Conservation (phyloP, 1,140 invertebrate genomes). For the Ylistrum balloti region DNA sequence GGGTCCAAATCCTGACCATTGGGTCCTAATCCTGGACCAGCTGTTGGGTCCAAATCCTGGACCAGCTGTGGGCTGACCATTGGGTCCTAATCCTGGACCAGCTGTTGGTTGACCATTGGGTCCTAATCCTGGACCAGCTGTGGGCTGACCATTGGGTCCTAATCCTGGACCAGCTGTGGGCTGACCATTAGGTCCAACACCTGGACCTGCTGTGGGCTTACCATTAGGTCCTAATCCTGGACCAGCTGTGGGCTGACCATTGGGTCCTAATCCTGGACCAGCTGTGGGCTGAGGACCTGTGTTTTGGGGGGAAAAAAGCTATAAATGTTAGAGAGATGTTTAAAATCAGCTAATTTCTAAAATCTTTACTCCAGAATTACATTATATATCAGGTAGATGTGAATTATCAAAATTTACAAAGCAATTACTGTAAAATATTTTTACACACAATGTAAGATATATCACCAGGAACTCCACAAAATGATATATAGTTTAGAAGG, state of each 20-base stretch:
- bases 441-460: no score
- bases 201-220: conserved; percentile 38
- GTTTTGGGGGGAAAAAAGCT: no score
- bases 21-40: no score
- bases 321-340: no score
- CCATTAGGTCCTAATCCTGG: not conserved
- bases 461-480: no score
- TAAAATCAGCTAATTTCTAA: no score
- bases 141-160: conserved; percentile 40
- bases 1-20: not conserved
- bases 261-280: not conserved
- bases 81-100: not conserved
- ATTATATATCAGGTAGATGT: no score
- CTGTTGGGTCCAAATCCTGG: no score
- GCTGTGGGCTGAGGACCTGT: conserved; percentile 41
- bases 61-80: conserved; percentile 45
- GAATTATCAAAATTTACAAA: no score
- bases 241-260: conserved; percentile 46
- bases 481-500: no score
- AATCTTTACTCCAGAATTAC: no score
- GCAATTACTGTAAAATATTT: no score
- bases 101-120: conserved; percentile 45
- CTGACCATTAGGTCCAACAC: not conserved
- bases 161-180: conserved; percentile 41
- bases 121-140: conserved; percentile 44